Conservation (phyloP, 2,888 invertebrate genomes). For the Diadromus collaris region DNA sequence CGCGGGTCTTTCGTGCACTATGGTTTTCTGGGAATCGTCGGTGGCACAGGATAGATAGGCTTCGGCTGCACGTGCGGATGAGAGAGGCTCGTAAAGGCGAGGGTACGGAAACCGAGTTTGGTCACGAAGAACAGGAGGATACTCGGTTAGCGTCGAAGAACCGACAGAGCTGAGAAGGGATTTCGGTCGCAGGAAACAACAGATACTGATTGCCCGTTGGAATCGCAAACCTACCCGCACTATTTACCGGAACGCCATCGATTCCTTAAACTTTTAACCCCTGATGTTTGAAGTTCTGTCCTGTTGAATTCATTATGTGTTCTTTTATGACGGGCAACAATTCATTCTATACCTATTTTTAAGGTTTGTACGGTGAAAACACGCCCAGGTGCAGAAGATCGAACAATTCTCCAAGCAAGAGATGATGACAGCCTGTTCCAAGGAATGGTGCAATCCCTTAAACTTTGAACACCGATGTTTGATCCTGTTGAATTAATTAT, state of each 20-base stretch:
- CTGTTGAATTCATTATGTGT: neutral
- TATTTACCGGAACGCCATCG: neutral
- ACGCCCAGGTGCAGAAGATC: conserved; percentile 57
- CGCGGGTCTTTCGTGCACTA: conserved; percentile 10
- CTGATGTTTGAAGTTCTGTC: neutral
- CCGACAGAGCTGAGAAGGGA: conserved; percentile 26
- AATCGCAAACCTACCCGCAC: neutral
- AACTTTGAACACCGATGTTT: too few relatives aligned
- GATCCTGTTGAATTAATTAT: too few relatives aligned
- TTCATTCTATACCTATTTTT: too few relatives aligned
- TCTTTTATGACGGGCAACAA: too few relatives aligned
- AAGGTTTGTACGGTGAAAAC: conserved; percentile 29
- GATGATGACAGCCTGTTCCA: conserved; percentile 22
- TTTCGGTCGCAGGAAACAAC: conserved; percentile 15
- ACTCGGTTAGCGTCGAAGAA: conserved; percentile 1
- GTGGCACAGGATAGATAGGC: conserved; percentile 3
- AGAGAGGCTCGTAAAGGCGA: conserved; percentile 16
- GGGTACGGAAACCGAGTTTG: conserved; percentile 36
- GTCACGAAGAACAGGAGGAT: conserved; percentile 38
- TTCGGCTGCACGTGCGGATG: conserved; percentile 43
- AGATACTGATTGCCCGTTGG: conserved; percentile 14
- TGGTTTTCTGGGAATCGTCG: conserved; percentile 52
- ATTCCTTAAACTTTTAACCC: neutral
- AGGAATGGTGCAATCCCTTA: neutral
- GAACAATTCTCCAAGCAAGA: conserved; percentile 60